Evolutionary conservation across 2,888 invertebrate genomes (phyloP), one percentile per base, ranked within the genome.

Genomic region (Yponomeuta sedellus): DNA sequence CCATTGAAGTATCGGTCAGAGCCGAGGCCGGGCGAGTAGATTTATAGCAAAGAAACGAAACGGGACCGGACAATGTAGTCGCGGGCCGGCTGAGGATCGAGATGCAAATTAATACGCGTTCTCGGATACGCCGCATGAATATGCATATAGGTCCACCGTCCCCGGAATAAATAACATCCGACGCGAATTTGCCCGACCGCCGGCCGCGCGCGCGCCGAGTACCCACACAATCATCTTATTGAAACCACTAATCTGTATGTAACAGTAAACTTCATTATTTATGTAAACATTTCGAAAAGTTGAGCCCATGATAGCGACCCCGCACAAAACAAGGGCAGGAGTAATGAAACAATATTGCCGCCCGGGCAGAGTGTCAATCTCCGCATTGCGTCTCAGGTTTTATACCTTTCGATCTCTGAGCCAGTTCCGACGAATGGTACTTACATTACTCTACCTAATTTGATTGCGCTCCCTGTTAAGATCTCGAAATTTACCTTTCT

Each of bases 71-170:
- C 82, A 85, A 79, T 82, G 81, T 83, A 81, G 81, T 66, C 77
- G 75, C 74, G 77, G 77, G 77, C 74, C 77, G 79, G 77, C 73
- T 73, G 71, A 69, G 81, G 85, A 86, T 84, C 82, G 82, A 77
- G 78, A 91, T 91, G 89, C 85, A 90, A 91, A 90, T 91, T 86
- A 88, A 89, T 89, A 90, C 86, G 85, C 85, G 88, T 78, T 81
- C 84, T 82, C 78, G 85, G 83, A 85, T 82, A 81, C 80, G 76
- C 76, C 75, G 72, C 82, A 89, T 90, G 89, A 90, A 91, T 91
- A 91, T 91, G 87, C 88, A 91, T 88, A 82, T 75, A 69, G 72
- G 74, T 78, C 75, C 78, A 77, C 75, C 77, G 77, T 83, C 79
- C 75, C 78, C 82, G 80, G 86, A 81, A 88, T 88, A 86, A 81